phyloP scores from a whole-genome alignment of 2,113 vertebrate species.

The Centropus unirufus region DNA sequence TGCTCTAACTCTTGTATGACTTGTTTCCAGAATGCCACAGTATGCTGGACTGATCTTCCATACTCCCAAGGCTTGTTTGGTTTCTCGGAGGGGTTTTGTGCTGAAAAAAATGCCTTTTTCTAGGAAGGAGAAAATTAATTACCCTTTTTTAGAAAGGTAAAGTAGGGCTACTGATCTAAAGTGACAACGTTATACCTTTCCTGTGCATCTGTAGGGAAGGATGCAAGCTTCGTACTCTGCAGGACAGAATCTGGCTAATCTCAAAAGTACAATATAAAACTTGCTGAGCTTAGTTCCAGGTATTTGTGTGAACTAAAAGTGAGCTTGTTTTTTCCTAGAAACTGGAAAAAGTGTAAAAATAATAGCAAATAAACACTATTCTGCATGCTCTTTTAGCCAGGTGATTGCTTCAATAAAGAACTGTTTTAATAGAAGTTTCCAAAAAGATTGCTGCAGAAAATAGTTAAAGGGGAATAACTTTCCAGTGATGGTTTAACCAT shows the following conservation, averaged over 20 bases:
- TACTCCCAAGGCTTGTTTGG: neutral
- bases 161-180: neutral
- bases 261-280: neutral
- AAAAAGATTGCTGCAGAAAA: neutral
- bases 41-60: neutral
- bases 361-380: neutral
- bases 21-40: neutral
- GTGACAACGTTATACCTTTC: fast-evolving
- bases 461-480: neutral
- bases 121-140: neutral
- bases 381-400: neutral
- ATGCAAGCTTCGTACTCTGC: neutral
- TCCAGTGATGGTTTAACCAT: neutral
- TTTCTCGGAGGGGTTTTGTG: neutral
- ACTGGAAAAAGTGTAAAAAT: neutral
- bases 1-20: neutral
- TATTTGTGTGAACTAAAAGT: neutral
- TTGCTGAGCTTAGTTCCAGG: neutral
- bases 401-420: neutral
- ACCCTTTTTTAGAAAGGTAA: neutral
- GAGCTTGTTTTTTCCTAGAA: neutral
- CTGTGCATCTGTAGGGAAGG: neutral
- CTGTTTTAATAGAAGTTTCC: neutral
- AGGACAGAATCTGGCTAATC: neutral
- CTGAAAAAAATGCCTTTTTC: neutral